Evolutionary conservation across 1,140 invertebrate species (phyloP).

Genomic region (Ceratosolen fusciceps): DNA sequence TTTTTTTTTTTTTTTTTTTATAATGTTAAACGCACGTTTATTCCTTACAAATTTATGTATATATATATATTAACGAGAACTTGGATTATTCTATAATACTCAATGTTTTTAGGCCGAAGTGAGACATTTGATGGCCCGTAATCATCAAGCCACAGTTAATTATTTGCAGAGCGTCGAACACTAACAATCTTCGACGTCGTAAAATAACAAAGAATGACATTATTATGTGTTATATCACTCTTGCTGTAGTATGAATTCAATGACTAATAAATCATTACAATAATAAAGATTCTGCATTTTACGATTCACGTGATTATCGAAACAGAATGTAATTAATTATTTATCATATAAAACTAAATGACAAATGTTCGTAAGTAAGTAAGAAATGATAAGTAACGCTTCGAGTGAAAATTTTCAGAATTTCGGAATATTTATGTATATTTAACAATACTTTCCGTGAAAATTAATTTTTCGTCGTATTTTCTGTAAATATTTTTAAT

Average conservation of each 20-base stretch:
- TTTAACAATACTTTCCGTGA: conserved; percentile 2
- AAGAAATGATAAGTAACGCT: conserved; percentile 24
- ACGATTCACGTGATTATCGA: background rate
- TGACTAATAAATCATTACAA: conserved; percentile 22
- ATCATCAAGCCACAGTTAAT: conserved; percentile 38
- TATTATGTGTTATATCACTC: conserved; percentile 9
- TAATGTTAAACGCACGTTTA: too few relatives aligned
- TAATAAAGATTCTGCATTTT: background rate
- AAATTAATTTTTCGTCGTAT: conserved; percentile 15
- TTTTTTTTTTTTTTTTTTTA: too few relatives aligned
- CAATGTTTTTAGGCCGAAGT: conserved; percentile 39
- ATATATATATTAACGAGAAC: too few relatives aligned
- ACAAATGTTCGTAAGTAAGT: background rate
- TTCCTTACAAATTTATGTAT: too few relatives aligned
- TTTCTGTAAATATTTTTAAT: too few relatives aligned
- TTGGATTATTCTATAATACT: background rate
- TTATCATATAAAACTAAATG: background rate
- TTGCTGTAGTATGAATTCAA: conserved; percentile 12
- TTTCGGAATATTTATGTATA: background rate
- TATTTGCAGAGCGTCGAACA: conserved; percentile 35
- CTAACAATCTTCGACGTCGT: background rate
- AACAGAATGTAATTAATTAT: background rate
- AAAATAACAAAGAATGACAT: conserved; percentile 4
- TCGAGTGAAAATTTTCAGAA: too few relatives aligned
- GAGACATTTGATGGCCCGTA: conserved; percentile 40